These are phyloP conservation scores for Poicephalus gulielmi DNA, from an alignment of 2,113 vertebrate species.

Conservation along the genomic window DNA sequence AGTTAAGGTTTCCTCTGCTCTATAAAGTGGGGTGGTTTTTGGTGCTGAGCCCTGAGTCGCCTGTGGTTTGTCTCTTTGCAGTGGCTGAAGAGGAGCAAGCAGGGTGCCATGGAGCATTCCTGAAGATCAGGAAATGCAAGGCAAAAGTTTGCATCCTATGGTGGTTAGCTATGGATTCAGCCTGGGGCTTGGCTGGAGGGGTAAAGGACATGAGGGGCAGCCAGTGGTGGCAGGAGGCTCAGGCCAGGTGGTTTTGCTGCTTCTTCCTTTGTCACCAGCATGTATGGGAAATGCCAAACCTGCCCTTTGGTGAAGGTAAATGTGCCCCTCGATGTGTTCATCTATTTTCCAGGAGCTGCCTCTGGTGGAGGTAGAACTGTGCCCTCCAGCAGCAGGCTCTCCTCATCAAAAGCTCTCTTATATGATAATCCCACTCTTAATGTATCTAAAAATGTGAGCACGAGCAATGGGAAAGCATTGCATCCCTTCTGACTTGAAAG, in stretches of 20 bases:
- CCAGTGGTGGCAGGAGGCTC: neutral
- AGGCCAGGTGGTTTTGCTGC: neutral
- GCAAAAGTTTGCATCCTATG: neutral
- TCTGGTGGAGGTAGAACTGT: neutral
- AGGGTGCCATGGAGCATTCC: fast-evolving
- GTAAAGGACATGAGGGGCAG: neutral
- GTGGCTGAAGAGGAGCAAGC: neutral
- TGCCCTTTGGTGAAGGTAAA: neutral
- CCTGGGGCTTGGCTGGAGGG: neutral
- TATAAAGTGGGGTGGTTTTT: fast-evolving
- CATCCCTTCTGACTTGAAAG: neutral
- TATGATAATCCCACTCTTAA: neutral
- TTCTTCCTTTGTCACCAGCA: neutral
- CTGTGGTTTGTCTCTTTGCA: neutral
- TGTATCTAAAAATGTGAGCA: neutral
- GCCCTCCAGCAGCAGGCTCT: neutral
- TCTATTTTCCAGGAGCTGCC: neutral
- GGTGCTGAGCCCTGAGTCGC: neutral
- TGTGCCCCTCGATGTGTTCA: neutral
- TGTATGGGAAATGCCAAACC: neutral
- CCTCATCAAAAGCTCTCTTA: neutral
- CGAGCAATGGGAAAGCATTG: neutral
- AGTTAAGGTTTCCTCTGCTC: neutral
- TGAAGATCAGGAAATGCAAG: neutral
- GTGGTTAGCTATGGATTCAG: neutral